Conservation (phyloP, 2,888 invertebrate genomes). For the Thera obeliscata region DNA sequence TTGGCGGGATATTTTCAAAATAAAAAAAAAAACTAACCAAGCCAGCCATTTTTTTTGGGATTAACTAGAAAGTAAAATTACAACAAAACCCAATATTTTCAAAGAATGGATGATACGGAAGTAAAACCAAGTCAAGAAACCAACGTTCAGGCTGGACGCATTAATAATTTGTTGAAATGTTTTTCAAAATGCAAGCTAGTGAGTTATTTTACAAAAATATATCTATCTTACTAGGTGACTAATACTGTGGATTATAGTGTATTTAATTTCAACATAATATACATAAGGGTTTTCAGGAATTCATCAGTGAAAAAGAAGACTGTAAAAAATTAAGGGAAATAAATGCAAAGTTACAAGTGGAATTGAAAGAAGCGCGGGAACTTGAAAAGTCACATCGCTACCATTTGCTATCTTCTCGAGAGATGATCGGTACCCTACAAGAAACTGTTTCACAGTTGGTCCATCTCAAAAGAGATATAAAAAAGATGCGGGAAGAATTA, state of each 20-base stretch:
- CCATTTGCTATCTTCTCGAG: constrained; percentile 70
- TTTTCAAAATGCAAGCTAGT: too few species aligned
- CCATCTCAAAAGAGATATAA: constrained; percentile 71
- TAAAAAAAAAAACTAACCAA: too few species aligned
- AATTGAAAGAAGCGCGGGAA: constrained; percentile 69
- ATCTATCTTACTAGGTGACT: too few species aligned
- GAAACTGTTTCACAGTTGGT: constrained; percentile 76
- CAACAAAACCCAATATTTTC: background rate
- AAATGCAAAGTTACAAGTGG: constrained; percentile 65
- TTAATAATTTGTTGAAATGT: too few species aligned
- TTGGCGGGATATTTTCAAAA: too few species aligned
- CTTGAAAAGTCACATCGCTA: constrained; percentile 75
- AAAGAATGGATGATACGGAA: too few species aligned
- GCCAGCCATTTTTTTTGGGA: too few species aligned
- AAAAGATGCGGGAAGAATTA: constrained; percentile 69
- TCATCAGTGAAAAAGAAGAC: constrained; percentile 65
- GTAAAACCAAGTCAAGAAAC: too few species aligned
- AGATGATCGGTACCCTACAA: constrained; percentile 77
- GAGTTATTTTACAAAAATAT: too few species aligned
- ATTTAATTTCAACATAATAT: too few species aligned
- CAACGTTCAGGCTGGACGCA: too few species aligned
- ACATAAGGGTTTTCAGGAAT: constrained; percentile 52
- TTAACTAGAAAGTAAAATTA: background rate
- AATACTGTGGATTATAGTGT: too few species aligned
- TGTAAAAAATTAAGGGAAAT: constrained; percentile 63